phyloP scores from a whole-genome alignment of 2,888 invertebrate species.

The Masnerella sp. region DNA sequence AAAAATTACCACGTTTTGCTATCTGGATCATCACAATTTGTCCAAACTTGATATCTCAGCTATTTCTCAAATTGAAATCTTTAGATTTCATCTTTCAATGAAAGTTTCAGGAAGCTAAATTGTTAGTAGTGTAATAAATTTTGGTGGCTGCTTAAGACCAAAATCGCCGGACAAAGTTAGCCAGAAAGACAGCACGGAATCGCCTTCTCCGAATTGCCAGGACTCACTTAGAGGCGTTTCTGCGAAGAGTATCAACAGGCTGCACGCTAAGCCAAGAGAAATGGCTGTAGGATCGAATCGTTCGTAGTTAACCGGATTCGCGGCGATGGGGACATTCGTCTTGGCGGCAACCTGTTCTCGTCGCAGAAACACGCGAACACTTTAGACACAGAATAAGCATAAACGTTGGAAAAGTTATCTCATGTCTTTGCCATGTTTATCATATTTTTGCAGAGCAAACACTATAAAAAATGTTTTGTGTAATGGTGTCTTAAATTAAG shows the following conservation, averaged over 20 bases:
- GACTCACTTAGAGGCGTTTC: background rate
- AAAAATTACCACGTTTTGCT: too few relatives aligned
- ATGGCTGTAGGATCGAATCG: constrained; percentile 5
- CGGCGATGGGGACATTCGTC: constrained; percentile 12
- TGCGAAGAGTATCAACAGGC: constrained; percentile 28
- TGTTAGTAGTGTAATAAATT: too few relatives aligned
- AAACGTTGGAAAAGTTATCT: constrained; percentile 8
- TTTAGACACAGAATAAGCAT: constrained; percentile 1
- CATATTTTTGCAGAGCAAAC: too few relatives aligned
- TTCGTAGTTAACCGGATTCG: background rate
- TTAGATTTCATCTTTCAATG: too few relatives aligned
- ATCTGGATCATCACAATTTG: too few relatives aligned
- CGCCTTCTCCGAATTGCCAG: background rate
- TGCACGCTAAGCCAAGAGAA: constrained; percentile 13
- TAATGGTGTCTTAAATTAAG: too few relatives aligned
- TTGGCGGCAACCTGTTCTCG: background rate
- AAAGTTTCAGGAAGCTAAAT: too few relatives aligned
- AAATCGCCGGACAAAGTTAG: background rate
- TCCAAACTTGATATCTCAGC: too few relatives aligned
- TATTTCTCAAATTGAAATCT: too few relatives aligned
- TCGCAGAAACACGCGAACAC: constrained; percentile 8
- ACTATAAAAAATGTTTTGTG: too few relatives aligned
- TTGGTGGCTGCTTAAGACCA: too few relatives aligned
- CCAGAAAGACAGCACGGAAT: background rate
- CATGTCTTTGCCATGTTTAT: constrained; percentile 23